phyloP scores from a whole-genome alignment of 2,113 vertebrate genomes.

The Silurus meridionalis region DNA sequence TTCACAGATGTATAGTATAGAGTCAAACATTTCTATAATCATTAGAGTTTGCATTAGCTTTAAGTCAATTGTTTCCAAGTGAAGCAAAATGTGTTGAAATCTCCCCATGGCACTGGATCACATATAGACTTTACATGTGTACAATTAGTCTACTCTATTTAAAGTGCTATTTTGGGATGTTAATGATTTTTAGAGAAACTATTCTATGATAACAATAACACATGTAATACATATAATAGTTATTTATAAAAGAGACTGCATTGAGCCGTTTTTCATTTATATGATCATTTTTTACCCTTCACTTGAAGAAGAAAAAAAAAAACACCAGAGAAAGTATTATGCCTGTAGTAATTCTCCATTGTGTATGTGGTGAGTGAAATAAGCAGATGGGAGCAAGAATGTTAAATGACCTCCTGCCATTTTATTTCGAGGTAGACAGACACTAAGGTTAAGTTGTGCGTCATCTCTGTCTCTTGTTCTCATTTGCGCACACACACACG shows the following conservation, averaged over 20 bases:
- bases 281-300: neutral
- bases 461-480: neutral
- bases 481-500: neutral
- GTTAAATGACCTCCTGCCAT: slow-evolving; percentile 8
- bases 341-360: neutral
- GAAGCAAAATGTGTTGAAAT: neutral
- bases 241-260: no score
- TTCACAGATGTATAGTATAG: neutral
- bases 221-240: no score
- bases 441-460: slow-evolving; percentile 23
- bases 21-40: neutral
- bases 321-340: neutral
- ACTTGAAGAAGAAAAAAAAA: no score
- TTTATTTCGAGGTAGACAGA: slow-evolving; percentile 22
- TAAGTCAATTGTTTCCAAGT: neutral
- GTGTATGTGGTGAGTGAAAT: neutral
- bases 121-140: neutral
- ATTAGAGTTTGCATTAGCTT: neutral
- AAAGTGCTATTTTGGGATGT: neutral
- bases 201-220: no score
- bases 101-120: neutral
- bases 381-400: neutral
- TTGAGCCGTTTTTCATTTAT: neutral
- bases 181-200: neutral
- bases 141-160: neutral